Evolutionary conservation across 2,113 vertebrate species (phyloP).

Genomic region (Ceyx margarethae): DNA sequence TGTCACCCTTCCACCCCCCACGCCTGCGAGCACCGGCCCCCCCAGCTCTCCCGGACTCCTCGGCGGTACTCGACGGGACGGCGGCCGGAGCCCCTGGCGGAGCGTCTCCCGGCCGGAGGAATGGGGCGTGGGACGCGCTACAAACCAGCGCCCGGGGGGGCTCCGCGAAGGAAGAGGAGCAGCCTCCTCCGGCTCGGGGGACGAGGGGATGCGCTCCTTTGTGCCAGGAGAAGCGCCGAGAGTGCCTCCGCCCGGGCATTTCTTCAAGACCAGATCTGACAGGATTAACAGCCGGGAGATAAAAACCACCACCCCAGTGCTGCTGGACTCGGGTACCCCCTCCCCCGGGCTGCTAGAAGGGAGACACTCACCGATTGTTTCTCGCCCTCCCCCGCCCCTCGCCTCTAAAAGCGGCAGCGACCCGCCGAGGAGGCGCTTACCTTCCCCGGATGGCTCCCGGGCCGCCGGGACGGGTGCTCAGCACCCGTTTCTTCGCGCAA

Average conservation of each 20-base stretch:
- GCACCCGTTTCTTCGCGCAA: not conserved
- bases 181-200: not conserved
- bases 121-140: not conserved
- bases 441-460: not conserved
- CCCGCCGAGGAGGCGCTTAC: not conserved
- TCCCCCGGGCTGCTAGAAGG: not conserved
- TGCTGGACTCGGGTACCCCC: not conserved
- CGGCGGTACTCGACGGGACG: not conserved
- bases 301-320: not conserved
- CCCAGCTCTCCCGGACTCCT: not conserved
- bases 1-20: not conserved
- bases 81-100: not conserved
- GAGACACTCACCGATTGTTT: conserved; percentile 1
- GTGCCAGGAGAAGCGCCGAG: not conserved
- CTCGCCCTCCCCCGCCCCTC: not conserved
- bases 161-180: not conserved
- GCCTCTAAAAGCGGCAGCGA: not conserved
- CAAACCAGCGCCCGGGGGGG: not conserved
- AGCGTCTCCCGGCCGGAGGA: not conserved
- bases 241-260: not conserved
- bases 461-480: not conserved
- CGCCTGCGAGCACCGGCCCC: not conserved
- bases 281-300: not conserved
- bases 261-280: not conserved
- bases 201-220: not conserved